phyloP scores from a whole-genome alignment of 1,140 invertebrate genomes.

The Drosophila parabipectinata region DNA sequence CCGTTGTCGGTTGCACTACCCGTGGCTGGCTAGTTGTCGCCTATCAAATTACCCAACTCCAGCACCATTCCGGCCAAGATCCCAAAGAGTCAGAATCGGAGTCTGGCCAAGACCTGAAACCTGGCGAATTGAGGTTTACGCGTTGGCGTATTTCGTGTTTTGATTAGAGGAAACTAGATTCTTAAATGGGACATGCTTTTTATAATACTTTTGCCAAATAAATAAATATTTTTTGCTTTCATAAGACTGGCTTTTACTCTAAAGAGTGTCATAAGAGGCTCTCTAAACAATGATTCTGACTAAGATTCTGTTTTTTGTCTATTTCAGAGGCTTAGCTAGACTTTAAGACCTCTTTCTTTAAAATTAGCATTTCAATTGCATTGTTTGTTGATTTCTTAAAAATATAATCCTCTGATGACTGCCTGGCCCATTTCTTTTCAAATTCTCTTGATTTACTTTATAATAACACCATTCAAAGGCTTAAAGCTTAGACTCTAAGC shows the following conservation, averaged over 20 bases:
- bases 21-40: conserved; percentile 66
- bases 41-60: conserved; percentile 69
- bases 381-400: too few relatives aligned
- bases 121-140: conserved; percentile 47
- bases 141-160: conserved; percentile 40
- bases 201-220: conserved; percentile 10
- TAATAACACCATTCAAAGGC: background rate
- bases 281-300: background rate
- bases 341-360: background rate
- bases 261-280: background rate
- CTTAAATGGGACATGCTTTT: conserved; percentile 13
- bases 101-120: conserved; percentile 14
- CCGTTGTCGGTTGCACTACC: conserved; percentile 34
- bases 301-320: too few relatives aligned
- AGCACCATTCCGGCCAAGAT: conserved; percentile 31
- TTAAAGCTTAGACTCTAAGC: background rate
- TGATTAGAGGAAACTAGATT: conserved; percentile 18
- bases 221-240: background rate
- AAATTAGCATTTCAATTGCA: background rate
- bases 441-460: background rate
- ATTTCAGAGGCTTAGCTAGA: background rate
- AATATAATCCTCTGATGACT: too few relatives aligned
- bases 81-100: background rate
- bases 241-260: background rate
- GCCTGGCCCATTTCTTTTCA: background rate